phyloP scores from a whole-genome alignment of 2,797 vertebrate genomes.

The Rhabdophis nuchalis region DNA sequence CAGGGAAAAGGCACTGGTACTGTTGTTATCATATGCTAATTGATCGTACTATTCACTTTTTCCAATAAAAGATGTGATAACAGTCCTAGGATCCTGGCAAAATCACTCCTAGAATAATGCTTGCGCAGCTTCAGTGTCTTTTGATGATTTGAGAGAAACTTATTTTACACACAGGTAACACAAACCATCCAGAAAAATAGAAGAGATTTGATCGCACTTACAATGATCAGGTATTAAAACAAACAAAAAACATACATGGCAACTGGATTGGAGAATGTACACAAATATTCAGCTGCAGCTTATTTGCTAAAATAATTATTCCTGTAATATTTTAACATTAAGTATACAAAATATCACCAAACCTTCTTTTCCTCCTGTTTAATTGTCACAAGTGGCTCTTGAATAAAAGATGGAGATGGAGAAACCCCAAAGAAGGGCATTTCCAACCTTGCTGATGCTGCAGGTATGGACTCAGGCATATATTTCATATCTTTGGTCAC shows the following conservation, averaged over 20 bases:
- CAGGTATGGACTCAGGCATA: not conserved
- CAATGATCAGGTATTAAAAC: not conserved
- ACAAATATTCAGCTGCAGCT: not conserved
- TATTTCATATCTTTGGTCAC: slow-evolving; percentile 31
- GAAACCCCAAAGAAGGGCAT: slow-evolving; percentile 40
- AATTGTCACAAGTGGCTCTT: not conserved
- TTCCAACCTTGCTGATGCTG: slow-evolving; percentile 10
- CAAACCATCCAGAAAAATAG: not conserved
- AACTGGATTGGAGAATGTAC: not conserved
- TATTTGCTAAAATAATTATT: not conserved
- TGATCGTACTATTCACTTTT: not conserved
- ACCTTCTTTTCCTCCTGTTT: slow-evolving; percentile 40
- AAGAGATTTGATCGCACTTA: not conserved
- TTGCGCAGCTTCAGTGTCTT: not conserved
- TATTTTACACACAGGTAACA: not conserved
- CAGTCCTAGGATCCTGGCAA: not conserved
- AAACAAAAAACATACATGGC: not conserved
- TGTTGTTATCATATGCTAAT: not conserved
- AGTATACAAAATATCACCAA: slow-evolving; percentile 11
- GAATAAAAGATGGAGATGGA: not conserved
- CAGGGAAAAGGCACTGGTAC: not conserved
- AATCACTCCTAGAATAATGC: not conserved
- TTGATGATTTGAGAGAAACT: not conserved
- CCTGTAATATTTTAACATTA: not conserved
- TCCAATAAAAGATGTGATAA: not conserved